phyloP scores from a whole-genome alignment of 2,113 vertebrate species.

The Albula glossodonta region DNA sequence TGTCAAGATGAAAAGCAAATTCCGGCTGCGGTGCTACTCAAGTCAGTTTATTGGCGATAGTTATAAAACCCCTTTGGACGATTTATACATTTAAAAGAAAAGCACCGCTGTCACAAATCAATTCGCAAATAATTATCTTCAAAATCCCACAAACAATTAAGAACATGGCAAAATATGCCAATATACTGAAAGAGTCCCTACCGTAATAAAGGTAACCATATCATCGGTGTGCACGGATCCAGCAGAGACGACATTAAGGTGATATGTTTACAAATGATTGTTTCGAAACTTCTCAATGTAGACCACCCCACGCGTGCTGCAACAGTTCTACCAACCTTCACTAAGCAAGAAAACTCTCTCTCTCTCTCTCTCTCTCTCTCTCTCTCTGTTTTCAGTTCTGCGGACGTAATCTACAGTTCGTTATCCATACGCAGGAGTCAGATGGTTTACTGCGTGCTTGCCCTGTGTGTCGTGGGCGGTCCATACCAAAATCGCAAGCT shows the following conservation, averaged over 20 bases:
- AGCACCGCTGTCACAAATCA: not conserved
- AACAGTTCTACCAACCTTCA: not conserved
- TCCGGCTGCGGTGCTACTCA: not conserved
- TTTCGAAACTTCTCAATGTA: not conserved
- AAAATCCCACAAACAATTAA: not conserved
- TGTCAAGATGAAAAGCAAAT: not conserved
- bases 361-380: not conserved
- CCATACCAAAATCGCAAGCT: not conserved
- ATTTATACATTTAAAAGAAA: not conserved
- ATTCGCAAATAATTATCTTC: not conserved
- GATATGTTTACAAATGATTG: not conserved
- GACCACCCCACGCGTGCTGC: not conserved
- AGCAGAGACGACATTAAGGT: not conserved
- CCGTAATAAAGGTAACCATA: conserved; percentile 11
- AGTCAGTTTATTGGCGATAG: not conserved
- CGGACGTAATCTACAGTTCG: not conserved
- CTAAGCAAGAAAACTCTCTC: not conserved
- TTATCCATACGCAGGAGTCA: not conserved
- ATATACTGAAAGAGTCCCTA: not conserved
- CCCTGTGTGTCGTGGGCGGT: not conserved
- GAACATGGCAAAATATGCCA: not conserved
- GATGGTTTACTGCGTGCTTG: conserved; percentile 2
- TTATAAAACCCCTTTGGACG: not conserved
- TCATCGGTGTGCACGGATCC: conserved; percentile 1
- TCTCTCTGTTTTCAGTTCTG: not conserved